Conservation (phyloP, 2,888 invertebrate species). For the Dryobotodes eremita region DNA sequence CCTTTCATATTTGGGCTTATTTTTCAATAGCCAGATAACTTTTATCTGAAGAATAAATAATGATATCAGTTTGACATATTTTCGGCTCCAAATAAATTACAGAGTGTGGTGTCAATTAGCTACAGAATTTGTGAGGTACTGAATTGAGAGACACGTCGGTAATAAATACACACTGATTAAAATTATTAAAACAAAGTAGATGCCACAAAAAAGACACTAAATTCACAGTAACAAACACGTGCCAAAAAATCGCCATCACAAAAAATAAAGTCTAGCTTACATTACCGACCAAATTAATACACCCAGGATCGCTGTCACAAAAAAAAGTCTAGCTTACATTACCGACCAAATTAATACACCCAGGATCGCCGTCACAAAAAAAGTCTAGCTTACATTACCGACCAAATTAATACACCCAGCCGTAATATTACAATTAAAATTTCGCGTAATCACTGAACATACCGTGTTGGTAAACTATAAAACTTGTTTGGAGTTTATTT, state of each 20-base stretch:
- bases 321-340: constrained; percentile 22
- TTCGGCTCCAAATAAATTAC: no score
- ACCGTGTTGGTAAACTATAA: constrained; percentile 57
- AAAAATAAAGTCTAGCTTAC: constrained; percentile 22
- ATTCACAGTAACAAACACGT: not conserved
- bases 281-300: constrained; percentile 25
- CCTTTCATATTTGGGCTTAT: no score
- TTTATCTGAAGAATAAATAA: no score
- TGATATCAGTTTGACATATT: no score
- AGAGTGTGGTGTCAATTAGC: no score
- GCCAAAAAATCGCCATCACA: not conserved
- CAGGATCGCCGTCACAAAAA: not conserved
- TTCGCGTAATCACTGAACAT: constrained; percentile 32
- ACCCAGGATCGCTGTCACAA: not conserved
- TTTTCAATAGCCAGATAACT: no score
- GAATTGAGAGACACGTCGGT: no score
- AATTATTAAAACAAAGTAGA: no score
- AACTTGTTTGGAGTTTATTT: constrained; percentile 57
- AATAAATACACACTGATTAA: no score
- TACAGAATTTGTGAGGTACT: no score
- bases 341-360: constrained; percentile 27
- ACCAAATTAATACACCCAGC: constrained; percentile 30
- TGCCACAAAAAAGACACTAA: not conserved
- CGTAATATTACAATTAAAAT: constrained; percentile 17
- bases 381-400: constrained; percentile 18